These are phyloP conservation scores for Pogonophryne albipinna DNA, from an alignment of 2,797 vertebrate species.

Conservation along the genomic window DNA sequence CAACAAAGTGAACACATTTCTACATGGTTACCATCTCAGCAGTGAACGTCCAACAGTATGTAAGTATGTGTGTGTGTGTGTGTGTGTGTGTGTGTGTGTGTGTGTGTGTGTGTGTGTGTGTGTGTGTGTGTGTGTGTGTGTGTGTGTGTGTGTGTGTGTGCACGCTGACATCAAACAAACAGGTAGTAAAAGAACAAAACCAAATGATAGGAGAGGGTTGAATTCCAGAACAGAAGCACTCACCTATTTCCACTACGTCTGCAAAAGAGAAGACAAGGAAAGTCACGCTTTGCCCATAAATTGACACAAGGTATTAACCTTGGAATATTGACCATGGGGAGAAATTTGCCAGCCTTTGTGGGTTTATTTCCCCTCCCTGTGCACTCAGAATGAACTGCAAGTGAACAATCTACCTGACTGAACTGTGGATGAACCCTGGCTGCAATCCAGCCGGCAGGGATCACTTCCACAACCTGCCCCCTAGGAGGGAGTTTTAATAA, in stretches of 20 bases:
- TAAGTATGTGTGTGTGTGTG: neutral
- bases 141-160: neutral
- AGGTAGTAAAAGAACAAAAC: slow-evolving; percentile 20
- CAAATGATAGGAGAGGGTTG: slow-evolving; percentile 24
- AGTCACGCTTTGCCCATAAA: slow-evolving; percentile 66
- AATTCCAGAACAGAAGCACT: slow-evolving; percentile 68
- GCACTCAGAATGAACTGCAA: slow-evolving; percentile 62
- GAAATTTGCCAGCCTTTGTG: slow-evolving; percentile 72
- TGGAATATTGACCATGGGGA: slow-evolving; percentile 75
- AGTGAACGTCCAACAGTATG: neutral
- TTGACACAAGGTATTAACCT: slow-evolving; percentile 71
- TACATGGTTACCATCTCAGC: slow-evolving; percentile 34
- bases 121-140: no score
- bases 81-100: slow-evolving; percentile 11
- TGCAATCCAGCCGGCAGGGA: slow-evolving; percentile 60
- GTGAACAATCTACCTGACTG: slow-evolving; percentile 71
- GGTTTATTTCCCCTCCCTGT: slow-evolving; percentile 52
- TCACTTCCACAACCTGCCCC: slow-evolving; percentile 45
- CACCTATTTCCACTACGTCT: slow-evolving; percentile 75
- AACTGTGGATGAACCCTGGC: slow-evolving; percentile 72
- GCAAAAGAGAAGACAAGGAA: slow-evolving; percentile 72
- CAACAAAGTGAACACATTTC: slow-evolving; percentile 66
- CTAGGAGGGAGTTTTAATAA: slow-evolving; percentile 56
- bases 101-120: slow-evolving; percentile 5
- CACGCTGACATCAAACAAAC: slow-evolving; percentile 34